Percentiles rank a stretch among this genome's conserved stretches.
Evolutionary conservation across 2,888 invertebrate genomes (phyloP).

Genomic region (Cantharis rufa): DNA sequence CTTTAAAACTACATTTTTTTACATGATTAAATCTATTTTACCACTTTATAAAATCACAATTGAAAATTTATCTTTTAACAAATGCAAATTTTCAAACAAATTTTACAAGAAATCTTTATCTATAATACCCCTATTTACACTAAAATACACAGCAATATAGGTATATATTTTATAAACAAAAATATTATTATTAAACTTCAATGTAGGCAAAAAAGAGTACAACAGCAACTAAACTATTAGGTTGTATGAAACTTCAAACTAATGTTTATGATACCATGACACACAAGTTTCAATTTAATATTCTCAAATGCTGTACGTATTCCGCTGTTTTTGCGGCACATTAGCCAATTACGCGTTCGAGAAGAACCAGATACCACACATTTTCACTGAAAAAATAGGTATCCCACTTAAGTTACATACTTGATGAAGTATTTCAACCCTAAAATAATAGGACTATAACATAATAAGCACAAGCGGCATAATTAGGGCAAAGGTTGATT

Average conservation of each 20-base stretch:
- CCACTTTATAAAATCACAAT: too few species aligned
- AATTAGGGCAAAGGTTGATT: not conserved
- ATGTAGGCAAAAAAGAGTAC: too few species aligned
- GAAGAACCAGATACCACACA: not conserved
- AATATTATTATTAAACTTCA: too few species aligned
- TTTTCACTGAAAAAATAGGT: not conserved
- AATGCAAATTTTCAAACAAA: too few species aligned
- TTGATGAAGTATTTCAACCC: not conserved
- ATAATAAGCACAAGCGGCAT: not conserved
- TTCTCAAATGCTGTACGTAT: not conserved
- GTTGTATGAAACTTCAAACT: not conserved
- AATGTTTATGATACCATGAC: not conserved
- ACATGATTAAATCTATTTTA: too few species aligned
- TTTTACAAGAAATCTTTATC: too few species aligned
- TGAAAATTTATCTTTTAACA: too few species aligned
- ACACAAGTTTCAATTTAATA: not conserved
- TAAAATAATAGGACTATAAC: not conserved
- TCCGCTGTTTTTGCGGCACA: not conserved
- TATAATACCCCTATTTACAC: too few species aligned
- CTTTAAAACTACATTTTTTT: too few species aligned
- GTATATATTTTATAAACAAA: too few species aligned
- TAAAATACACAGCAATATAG: too few species aligned
- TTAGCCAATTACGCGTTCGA: not conserved
- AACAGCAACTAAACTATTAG: not conserved
- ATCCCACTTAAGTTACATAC: not conserved